Base-by-base conservation (phyloP, 2,797 vertebrate genomes). In the Parambassis ranga region DNA sequence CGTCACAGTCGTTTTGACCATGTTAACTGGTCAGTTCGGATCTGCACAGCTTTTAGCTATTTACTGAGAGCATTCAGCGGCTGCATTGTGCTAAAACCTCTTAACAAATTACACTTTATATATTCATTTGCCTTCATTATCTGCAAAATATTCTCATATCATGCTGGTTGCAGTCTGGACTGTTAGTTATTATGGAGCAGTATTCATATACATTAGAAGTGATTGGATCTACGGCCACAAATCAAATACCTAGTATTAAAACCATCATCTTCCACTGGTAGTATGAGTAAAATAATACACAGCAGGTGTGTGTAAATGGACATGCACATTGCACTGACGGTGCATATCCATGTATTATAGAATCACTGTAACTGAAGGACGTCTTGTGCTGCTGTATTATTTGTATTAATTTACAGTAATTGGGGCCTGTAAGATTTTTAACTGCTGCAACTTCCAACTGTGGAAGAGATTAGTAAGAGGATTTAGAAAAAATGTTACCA, bases 61-160 rank as follows among this genome's bases (percentile, higher is more conserved):
- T 58, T 51, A 67, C 42, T 51, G 31, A 59, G 23, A 50, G 11
- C 36, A 43, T 43, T 65, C 60, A 72, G 36, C 55, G 52, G 62
- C 56, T 27, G 20, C 67, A 35, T 67, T 77, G 68, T 71, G 66
- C 66, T 78, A 15, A 32, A 43, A 43, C 27, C 48, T 53, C 22
- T 46, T 68, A 52, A 53, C 33, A 36, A 53, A 36, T 26, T 39
- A 53, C 65, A 66, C 79, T 75, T 74, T 58, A 64, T 80, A 23
- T 65, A 44, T 49, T 71, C 41, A 65, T 82, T 81, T 82, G 63
- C 74, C 71, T 84, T 38, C 69, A 70, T 73, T 57, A 72, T 74
- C 63, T 70, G 63, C 71, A 63, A 39, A 74, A 79, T 59, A 57
- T 55, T 60, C 41, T 78, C 36, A 75, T 74, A 60, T 61, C 15